Evolutionary conservation across 1,140 invertebrate species (phyloP).

Genomic region (Cataglyphis hispanica): DNA sequence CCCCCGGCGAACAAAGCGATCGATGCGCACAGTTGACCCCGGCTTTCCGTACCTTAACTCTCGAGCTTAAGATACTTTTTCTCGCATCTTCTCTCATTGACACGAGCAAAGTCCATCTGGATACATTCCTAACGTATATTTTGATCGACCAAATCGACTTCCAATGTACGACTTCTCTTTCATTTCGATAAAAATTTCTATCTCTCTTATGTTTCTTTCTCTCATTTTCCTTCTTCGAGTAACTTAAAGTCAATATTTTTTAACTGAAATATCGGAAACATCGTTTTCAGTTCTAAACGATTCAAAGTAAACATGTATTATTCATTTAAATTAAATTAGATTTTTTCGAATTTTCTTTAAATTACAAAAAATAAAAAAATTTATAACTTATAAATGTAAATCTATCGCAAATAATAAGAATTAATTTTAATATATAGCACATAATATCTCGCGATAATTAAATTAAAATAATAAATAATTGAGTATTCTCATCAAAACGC

Average conservation of each 20-base stretch:
- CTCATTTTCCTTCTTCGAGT: not conserved
- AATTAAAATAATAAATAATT: too few species aligned
- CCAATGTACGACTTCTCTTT: not conserved
- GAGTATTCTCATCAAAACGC: too few species aligned
- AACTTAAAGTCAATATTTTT: not conserved
- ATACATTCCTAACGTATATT: slow-evolving; percentile 2
- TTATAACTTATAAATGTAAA: not conserved
- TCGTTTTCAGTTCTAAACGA: not conserved
- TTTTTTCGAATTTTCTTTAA: not conserved
- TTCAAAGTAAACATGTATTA: not conserved
- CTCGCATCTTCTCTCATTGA: slow-evolving; percentile 3
- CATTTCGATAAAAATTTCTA: not conserved
- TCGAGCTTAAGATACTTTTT: slow-evolving; percentile 41
- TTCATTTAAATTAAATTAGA: not conserved
- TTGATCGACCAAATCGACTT: not conserved
- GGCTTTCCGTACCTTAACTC: slow-evolving; percentile 43
- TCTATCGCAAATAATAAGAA: not conserved
- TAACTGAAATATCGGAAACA: not conserved
- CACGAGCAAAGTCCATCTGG: not conserved
- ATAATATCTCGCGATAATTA: too few species aligned
- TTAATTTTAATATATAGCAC: not conserved
- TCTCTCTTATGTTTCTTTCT: not conserved
- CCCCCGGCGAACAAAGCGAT: slow-evolving; percentile 56
- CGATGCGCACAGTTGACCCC: slow-evolving; percentile 55
- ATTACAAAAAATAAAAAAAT: not conserved